Percentiles rank a stretch among this genome's conserved stretches.
Conservation (phyloP, 2,888 invertebrate genomes). For the Diadegma fenestrale region DNA sequence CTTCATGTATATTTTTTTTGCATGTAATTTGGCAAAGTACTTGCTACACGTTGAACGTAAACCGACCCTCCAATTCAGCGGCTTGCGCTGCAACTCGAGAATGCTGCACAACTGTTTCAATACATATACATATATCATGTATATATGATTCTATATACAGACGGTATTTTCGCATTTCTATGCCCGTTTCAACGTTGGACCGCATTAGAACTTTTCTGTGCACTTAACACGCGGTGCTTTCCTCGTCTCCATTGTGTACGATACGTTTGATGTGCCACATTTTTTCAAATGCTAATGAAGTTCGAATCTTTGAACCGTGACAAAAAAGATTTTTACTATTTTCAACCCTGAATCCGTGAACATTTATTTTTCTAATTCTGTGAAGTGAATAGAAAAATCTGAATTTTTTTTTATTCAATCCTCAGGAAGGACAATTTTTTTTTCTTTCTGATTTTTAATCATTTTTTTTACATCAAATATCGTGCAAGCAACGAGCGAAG, state of each 20-base stretch:
- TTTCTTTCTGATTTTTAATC: no score
- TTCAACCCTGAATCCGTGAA: no score
- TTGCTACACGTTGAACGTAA: constrained; percentile 27
- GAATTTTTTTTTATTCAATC: no score
- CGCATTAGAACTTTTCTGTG: constrained; percentile 29
- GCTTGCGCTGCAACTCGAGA: constrained; percentile 43
- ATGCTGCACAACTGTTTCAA: constrained; percentile 16
- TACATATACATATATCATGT: no score
- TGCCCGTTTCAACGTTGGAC: constrained; percentile 18
- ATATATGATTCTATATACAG: neutral
- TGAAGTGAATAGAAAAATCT: no score
- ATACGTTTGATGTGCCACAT: neutral
- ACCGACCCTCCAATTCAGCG: constrained; percentile 37
- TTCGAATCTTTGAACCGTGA: no score
- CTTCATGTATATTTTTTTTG: neutral
- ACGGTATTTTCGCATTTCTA: neutral
- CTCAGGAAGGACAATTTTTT: no score
- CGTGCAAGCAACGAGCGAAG: no score
- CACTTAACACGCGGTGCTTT: constrained; percentile 47
- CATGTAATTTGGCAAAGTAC: neutral
- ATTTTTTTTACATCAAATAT: no score
- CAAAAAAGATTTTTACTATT: no score
- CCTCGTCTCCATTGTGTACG: constrained; percentile 13
- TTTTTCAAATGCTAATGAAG: neutral
- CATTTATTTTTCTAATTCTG: no score